These are phyloP conservation scores for Sussaba pulchella DNA, from an alignment of 2,888 invertebrate species.

Conservation along the genomic window DNA sequence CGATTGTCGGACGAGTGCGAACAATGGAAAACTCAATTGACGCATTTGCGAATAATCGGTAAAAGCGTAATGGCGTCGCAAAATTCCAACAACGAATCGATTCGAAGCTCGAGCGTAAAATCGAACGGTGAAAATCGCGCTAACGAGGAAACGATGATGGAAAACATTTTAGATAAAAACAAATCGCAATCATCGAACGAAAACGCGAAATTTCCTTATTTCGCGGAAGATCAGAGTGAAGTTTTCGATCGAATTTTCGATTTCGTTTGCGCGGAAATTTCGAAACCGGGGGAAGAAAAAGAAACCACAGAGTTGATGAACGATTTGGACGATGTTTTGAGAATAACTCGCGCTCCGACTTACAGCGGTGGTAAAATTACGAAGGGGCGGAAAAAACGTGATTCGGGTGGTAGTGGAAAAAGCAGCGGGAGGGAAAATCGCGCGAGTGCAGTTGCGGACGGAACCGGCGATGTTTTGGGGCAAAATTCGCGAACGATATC, in stretches of 20 bases:
- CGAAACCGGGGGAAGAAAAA: slow-evolving; percentile 69
- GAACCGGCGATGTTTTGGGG: neutral
- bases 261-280: slow-evolving; percentile 75
- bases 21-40: slow-evolving; percentile 80
- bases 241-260: slow-evolving; percentile 78
- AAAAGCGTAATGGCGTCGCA: slow-evolving; percentile 47
- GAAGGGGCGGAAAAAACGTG: slow-evolving; percentile 55
- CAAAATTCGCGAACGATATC: slow-evolving; percentile 18
- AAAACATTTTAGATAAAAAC: slow-evolving; percentile 36
- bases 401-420: slow-evolving; percentile 51
- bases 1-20: slow-evolving; percentile 77
- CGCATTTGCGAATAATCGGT: slow-evolving; percentile 78
- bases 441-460: neutral
- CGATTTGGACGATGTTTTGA: slow-evolving; percentile 74
- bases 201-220: slow-evolving; percentile 30
- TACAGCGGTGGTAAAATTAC: slow-evolving; percentile 70
- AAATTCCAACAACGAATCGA: slow-evolving; percentile 28
- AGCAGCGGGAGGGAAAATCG: slow-evolving; percentile 65
- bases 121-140: slow-evolving; percentile 32
- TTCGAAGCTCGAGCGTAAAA: slow-evolving; percentile 37
- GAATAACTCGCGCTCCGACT: slow-evolving; percentile 76
- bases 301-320: slow-evolving; percentile 66
- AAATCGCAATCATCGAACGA: slow-evolving; percentile 22
- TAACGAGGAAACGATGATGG: slow-evolving; percentile 56
- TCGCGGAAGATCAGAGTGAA: slow-evolving; percentile 69